Evolutionary conservation across 1,140 invertebrate species (phyloP).

Genomic region (Augochlora pura): DNA sequence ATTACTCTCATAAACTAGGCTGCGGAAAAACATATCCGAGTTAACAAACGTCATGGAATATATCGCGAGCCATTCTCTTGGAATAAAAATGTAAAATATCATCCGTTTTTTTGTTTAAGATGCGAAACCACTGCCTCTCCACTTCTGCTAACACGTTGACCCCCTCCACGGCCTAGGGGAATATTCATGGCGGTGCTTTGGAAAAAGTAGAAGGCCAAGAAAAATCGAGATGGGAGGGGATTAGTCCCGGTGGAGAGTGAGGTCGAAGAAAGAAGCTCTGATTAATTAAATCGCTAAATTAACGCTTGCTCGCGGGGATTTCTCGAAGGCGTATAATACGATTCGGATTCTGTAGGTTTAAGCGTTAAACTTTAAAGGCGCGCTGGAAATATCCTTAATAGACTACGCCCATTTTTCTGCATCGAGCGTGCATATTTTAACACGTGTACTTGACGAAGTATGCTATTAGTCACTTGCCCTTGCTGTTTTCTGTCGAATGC

Average conservation of each 20-base stretch:
- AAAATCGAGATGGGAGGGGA: background rate
- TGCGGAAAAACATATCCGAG: background rate
- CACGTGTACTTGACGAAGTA: too few species aligned
- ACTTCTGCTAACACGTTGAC: too few species aligned
- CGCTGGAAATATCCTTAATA: background rate
- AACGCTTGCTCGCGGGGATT: background rate
- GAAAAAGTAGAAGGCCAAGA: background rate
- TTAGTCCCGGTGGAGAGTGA: background rate
- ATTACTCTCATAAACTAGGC: too few species aligned
- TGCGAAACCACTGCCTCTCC: background rate
- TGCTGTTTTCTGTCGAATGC: too few species aligned
- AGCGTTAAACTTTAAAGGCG: background rate
- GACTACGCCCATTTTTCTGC: background rate
- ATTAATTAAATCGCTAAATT: constrained; percentile 24
- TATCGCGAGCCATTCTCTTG: background rate
- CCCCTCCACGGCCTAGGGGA: background rate
- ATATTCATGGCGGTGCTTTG: background rate
- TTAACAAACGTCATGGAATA: background rate
- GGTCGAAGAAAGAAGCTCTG: background rate
- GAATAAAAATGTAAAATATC: background rate
- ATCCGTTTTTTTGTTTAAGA: background rate
- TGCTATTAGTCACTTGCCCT: too few species aligned
- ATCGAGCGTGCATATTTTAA: constrained; percentile 17
- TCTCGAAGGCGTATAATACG: background rate
- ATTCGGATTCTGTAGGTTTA: background rate